phyloP scores from a whole-genome alignment of 2,113 vertebrate species.

The Saccopteryx leptura region DNA sequence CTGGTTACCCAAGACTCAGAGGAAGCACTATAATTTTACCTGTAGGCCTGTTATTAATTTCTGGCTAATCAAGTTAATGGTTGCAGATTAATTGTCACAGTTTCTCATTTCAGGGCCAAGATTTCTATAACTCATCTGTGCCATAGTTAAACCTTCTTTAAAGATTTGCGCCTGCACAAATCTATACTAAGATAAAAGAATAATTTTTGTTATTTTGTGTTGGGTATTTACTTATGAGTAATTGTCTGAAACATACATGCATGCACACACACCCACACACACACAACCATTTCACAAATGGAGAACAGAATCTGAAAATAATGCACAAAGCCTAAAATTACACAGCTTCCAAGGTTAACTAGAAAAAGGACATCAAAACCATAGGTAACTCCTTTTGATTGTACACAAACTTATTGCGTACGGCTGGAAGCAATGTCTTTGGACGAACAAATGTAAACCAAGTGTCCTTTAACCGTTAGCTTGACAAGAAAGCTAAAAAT shows the following conservation, averaged over 20 bases:
- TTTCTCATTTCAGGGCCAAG: slow-evolving; percentile 24
- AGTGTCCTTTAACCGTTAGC: slow-evolving; percentile 77
- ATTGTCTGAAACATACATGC: background rate
- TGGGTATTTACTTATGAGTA: slow-evolving; percentile 56
- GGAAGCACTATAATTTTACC: background rate
- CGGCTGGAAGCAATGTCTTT: slow-evolving; percentile 85
- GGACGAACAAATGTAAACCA: slow-evolving; percentile 84
- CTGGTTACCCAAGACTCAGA: background rate
- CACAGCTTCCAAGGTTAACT: slow-evolving; percentile 77
- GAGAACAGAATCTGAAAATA: slow-evolving; percentile 64
- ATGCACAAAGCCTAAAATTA: slow-evolving; percentile 82
- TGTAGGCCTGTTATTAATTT: slow-evolving; percentile 39
- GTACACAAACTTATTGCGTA: slow-evolving; percentile 88
- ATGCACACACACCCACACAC: background rate
- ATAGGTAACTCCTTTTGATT: slow-evolving; percentile 74
- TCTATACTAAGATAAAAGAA: slow-evolving; percentile 68
- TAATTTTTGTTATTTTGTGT: slow-evolving; percentile 42
- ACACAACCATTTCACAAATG: slow-evolving; percentile 67
- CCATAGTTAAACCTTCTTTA: slow-evolving; percentile 50
- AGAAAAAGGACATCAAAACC: slow-evolving; percentile 76
- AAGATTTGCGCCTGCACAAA: slow-evolving; percentile 67
- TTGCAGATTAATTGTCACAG: background rate
- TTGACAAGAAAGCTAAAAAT: slow-evolving; percentile 80
- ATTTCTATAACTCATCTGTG: slow-evolving; percentile 37
- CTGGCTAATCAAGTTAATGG: background rate